These are phyloP conservation scores for Sebastes matsubarae DNA, from an alignment of 2,797 vertebrate genomes.

Conservation along the genomic window DNA sequence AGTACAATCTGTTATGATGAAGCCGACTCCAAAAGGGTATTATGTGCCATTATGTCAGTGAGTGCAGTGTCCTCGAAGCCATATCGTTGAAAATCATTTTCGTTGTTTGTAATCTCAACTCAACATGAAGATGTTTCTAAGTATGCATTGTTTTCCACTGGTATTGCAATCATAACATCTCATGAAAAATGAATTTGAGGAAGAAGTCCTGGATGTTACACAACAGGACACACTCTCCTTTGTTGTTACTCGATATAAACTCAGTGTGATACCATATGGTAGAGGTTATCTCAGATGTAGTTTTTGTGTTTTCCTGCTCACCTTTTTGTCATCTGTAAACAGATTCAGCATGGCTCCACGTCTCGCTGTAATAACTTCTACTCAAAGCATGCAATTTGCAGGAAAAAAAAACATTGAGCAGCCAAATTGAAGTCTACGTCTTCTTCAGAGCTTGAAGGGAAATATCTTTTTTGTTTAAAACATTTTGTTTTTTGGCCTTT, in stretches of 20 bases:
- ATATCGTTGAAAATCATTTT: slow-evolving; percentile 27
- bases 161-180: background rate
- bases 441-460: slow-evolving; percentile 8
- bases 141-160: background rate
- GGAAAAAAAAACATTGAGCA: background rate
- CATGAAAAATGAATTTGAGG: background rate
- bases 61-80: slow-evolving; percentile 46
- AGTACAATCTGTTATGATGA: slow-evolving; percentile 1
- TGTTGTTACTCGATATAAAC: background rate
- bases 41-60: slow-evolving; percentile 22
- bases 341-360: slow-evolving; percentile 7
- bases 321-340: slow-evolving; percentile 1
- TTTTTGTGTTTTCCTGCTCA: background rate
- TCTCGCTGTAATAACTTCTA: slow-evolving; percentile 2
- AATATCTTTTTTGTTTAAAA: slow-evolving; percentile 2
- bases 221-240: background rate
- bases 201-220: slow-evolving; percentile 16
- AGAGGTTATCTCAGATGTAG: background rate
- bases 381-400: slow-evolving; percentile 27
- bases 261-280: background rate
- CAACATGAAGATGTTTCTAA: background rate
- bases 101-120: slow-evolving; percentile 4
- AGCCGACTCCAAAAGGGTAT: background rate
- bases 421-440: slow-evolving; percentile 1
- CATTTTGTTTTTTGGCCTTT: slow-evolving; percentile 8